These are phyloP conservation scores for Heliocidaris erythrogramma DNA, from an alignment of 35 echinoderm and acorn worm species.

Conservation along the genomic window DNA sequence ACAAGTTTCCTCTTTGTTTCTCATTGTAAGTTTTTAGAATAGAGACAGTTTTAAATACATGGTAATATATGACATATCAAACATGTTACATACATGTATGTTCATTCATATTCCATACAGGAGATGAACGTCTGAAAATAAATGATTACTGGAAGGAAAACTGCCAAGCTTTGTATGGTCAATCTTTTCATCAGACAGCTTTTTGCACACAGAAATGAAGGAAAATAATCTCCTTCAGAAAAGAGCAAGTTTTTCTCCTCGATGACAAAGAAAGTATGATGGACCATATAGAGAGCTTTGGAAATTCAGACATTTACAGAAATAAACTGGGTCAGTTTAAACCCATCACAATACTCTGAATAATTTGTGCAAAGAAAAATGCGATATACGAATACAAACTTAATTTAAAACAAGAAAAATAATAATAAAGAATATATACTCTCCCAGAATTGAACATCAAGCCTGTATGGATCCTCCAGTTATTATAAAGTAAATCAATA, in stretches of 20 bases:
- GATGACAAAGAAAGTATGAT: not conserved
- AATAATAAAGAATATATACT: not conserved
- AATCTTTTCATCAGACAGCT: not conserved
- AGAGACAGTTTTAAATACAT: not conserved
- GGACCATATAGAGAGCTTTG: not conserved
- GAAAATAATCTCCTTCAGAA: not conserved
- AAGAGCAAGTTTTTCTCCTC: not conserved
- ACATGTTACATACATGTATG: not conserved
- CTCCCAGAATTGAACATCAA: not conserved
- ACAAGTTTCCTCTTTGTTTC: not conserved
- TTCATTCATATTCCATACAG: not conserved
- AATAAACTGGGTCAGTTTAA: no score
- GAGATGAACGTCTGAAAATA: not conserved
- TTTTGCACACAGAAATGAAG: not conserved
- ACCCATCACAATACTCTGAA: not conserved
- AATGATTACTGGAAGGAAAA: not conserved
- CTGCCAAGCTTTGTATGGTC: no score
- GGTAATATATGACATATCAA: not conserved
- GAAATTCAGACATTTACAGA: not conserved
- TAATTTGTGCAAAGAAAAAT: conserved; percentile 10
- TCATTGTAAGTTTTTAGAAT: not conserved
- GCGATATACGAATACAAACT: not conserved
- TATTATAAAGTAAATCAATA: not conserved
- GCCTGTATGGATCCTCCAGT: not conserved
- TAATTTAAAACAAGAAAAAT: not conserved